These are phyloP conservation scores for Halcyon badia DNA, from an alignment of 2,797 vertebrate species.

Conservation along the genomic window DNA sequence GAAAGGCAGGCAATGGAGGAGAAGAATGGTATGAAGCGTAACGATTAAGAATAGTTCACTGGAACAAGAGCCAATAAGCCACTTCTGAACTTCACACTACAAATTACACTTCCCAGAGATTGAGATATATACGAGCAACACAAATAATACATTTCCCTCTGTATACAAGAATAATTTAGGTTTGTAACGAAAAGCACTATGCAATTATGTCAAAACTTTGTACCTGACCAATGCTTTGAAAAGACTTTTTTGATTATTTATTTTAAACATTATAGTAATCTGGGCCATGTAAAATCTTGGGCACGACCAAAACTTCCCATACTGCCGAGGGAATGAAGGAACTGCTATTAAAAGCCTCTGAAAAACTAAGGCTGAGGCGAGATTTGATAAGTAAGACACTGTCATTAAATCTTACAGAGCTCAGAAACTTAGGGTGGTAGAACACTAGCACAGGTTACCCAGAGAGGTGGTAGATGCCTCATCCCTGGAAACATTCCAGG, in stretches of 20 bases:
- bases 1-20: not conserved
- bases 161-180: not conserved
- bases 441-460: not conserved
- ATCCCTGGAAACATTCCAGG: not conserved
- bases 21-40: not conserved
- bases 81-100: slow-evolving; percentile 15
- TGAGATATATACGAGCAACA: not conserved
- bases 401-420: slow-evolving; percentile 19
- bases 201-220: not conserved
- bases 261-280: not conserved
- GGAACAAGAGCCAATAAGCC: slow-evolving; percentile 7
- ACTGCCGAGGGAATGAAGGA: slow-evolving; percentile 28
- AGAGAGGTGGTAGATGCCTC: not conserved
- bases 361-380: slow-evolving; percentile 24
- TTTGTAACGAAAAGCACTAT: not conserved
- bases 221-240: not conserved
- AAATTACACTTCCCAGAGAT: not conserved
- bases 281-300: not conserved
- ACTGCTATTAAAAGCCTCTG: slow-evolving; percentile 54
- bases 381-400: slow-evolving; percentile 53
- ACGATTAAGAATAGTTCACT: slow-evolving; percentile 4
- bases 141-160: not conserved
- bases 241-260: not conserved
- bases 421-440: not conserved
- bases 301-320: not conserved